These are phyloP conservation scores for Drosophila equinoxialis DNA, from an alignment of 1,140 invertebrate genomes.

Conservation along the genomic window DNA sequence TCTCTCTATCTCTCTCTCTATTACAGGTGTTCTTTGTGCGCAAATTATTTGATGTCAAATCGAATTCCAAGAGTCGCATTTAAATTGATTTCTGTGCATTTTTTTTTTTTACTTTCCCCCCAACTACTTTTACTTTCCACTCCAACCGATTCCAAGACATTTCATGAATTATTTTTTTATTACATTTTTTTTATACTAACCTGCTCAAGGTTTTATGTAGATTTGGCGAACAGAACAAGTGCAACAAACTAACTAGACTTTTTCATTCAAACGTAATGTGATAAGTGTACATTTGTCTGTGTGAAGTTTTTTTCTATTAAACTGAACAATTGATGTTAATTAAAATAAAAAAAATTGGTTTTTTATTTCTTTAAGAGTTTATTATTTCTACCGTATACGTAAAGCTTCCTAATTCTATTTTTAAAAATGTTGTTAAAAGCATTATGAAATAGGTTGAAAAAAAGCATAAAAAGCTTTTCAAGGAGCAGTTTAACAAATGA, in stretches of 20 bases:
- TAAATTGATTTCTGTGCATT: conserved; percentile 34
- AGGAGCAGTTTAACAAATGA: too few species aligned
- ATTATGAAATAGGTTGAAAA: too few species aligned
- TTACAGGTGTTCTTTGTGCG: conserved; percentile 94
- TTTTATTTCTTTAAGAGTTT: too few species aligned
- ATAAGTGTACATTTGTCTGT: conserved; percentile 52
- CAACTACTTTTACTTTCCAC: conserved; percentile 5
- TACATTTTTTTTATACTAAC: conserved; percentile 36
- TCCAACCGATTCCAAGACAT: conserved; percentile 43
- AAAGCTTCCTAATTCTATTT: too few species aligned
- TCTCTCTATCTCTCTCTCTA: neutral
- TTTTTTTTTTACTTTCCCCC: conserved; percentile 5
- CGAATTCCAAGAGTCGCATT: conserved; percentile 70
- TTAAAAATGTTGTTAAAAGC: too few species aligned
- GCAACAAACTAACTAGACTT: conserved; percentile 56
- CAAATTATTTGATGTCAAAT: conserved; percentile 92
- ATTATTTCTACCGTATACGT: too few species aligned
- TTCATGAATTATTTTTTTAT: conserved; percentile 24
- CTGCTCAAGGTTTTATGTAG: conserved; percentile 20
- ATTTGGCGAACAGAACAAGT: conserved; percentile 63
- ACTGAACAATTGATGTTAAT: conserved; percentile 9
- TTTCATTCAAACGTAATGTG: conserved; percentile 52
- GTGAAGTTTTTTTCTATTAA: conserved; percentile 51
- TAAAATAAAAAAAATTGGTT: neutral
- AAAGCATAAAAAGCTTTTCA: too few species aligned